A percentile compares a stretch with the other conserved stretches of the same genome.
Conservation (phyloP, 2,113 vertebrate species). For the Phycodurus eques region DNA sequence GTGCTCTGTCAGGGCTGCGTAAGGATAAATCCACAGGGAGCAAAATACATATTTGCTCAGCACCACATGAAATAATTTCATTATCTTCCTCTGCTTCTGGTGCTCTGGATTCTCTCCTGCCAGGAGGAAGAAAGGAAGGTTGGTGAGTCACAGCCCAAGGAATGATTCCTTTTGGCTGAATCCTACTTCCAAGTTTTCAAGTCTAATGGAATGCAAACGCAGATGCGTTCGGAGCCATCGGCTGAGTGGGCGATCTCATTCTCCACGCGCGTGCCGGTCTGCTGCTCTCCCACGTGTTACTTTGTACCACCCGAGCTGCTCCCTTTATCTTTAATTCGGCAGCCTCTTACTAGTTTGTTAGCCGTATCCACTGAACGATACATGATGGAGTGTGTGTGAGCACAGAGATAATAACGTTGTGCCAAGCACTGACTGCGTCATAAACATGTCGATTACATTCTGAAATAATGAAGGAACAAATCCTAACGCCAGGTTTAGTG, state of each 20-base stretch:
- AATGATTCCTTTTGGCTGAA: conserved; percentile 16
- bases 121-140: conserved; percentile 1
- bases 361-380: not conserved
- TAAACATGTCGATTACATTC: not conserved
- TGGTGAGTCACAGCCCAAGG: conserved; percentile 37
- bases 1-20: conserved; percentile 5
- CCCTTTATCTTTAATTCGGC: not conserved
- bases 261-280: not conserved
- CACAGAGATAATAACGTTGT: not conserved
- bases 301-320: not conserved
- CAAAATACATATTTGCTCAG: conserved; percentile 10
- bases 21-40: conserved; percentile 9
- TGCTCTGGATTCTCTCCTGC: conserved; percentile 18
- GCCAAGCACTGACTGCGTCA: not conserved
- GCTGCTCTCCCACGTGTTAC: not conserved
- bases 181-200: conserved; percentile 41
- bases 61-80: conserved; percentile 17
- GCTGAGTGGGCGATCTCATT: not conserved
- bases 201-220: conserved; percentile 50
- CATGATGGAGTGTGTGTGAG: not conserved
- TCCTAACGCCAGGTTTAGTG: too few species aligned
- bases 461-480: too few species aligned
- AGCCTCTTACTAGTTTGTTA: not conserved
- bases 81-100: conserved; percentile 17
- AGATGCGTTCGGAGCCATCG: conserved; percentile 15